Evolutionary conservation across 2,888 invertebrate species (phyloP).

Genomic region (Rhagium mordax): DNA sequence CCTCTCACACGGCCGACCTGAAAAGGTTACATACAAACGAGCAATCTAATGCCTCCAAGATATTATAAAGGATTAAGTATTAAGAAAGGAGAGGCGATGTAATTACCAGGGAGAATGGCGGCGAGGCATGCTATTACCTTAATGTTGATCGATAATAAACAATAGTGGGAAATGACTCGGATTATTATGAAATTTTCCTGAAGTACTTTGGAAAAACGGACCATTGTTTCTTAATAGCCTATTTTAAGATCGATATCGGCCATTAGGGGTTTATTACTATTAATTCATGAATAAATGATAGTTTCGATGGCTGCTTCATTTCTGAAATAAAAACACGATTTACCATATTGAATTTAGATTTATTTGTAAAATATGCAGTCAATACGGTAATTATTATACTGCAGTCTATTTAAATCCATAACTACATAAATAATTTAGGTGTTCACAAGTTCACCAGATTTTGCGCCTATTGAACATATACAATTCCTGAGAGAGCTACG

Average conservation of each 20-base stretch:
- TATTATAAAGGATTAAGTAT: conserved; percentile 17
- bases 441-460: too few relatives aligned
- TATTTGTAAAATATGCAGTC: too few relatives aligned
- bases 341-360: background rate
- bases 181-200: background rate
- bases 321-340: background rate
- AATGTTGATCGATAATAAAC: conserved; percentile 8
- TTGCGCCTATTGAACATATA: too few relatives aligned
- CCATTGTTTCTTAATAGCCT: background rate
- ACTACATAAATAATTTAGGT: too few relatives aligned
- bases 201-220: background rate
- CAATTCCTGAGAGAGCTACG: too few relatives aligned
- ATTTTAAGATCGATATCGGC: background rate
- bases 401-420: too few relatives aligned
- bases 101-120: conserved; percentile 12
- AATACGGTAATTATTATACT: too few relatives aligned
- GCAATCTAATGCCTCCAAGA: background rate
- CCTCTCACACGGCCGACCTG: background rate
- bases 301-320: background rate
- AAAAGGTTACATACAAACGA: conserved; percentile 1
- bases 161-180: background rate
- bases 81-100: background rate
- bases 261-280: background rate
- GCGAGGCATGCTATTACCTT: background rate
- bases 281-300: background rate